These are phyloP conservation scores for Cataglyphis cursor DNA, from an alignment of 2,888 invertebrate genomes.

Conservation along the genomic window DNA sequence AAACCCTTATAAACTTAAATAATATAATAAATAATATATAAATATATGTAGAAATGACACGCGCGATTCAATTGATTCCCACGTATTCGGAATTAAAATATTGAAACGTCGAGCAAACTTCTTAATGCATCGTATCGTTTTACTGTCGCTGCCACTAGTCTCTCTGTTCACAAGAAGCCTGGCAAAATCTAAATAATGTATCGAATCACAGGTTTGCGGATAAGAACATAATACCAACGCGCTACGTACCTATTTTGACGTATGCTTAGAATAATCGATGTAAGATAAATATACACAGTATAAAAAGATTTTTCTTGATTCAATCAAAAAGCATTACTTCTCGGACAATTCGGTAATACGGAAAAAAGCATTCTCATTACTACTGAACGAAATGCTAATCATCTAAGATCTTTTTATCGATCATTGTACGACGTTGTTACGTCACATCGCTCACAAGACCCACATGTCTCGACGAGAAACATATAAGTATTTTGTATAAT, in stretches of 20 bases:
- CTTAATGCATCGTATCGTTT: not conserved
- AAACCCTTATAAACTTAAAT: slow-evolving; percentile 64
- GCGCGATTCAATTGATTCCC: not conserved
- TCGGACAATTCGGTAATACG: slow-evolving; percentile 36
- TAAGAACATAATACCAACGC: slow-evolving; percentile 68
- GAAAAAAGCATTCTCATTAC: slow-evolving; percentile 53
- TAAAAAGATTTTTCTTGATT: slow-evolving; percentile 37
- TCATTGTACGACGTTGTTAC: slow-evolving; percentile 53
- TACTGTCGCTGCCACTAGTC: slow-evolving; percentile 56
- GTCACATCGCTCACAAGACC: slow-evolving; percentile 67
- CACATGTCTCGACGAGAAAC: slow-evolving; percentile 62
- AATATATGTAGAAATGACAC: not conserved
- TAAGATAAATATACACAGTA: slow-evolving; percentile 45
- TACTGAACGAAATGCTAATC: slow-evolving; percentile 52
- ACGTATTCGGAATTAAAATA: slow-evolving; percentile 5
- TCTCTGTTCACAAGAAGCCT: slow-evolving; percentile 12
- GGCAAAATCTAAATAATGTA: slow-evolving; percentile 19
- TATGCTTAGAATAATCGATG: slow-evolving; percentile 51
- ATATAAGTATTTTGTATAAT: slow-evolving; percentile 39
- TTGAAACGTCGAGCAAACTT: not conserved
- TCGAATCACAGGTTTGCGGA: slow-evolving; percentile 59
- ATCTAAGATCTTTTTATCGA: slow-evolving; percentile 47
- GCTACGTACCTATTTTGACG: slow-evolving; percentile 59
- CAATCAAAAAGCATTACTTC: slow-evolving; percentile 53
- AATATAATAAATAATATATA: not conserved